These are phyloP conservation scores for Pegea sp. DNA, from an alignment of 23 tunicate genomes.

Conservation along the genomic window DNA sequence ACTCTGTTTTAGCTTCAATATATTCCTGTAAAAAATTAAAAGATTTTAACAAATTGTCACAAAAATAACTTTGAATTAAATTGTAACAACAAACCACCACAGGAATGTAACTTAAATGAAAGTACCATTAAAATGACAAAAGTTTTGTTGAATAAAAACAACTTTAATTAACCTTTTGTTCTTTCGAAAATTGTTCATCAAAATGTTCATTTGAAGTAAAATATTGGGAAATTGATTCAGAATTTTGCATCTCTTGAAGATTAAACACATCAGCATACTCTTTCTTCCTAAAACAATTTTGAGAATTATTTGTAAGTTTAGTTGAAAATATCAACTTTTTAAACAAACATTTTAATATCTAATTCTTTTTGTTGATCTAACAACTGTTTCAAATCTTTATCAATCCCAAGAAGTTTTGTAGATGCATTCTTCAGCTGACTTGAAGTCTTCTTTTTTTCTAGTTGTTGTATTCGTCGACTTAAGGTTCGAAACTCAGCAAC, in stretches of 20 bases:
- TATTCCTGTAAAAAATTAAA: slow-evolving; percentile 27
- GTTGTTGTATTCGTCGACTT: not conserved
- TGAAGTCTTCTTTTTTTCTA: slow-evolving; percentile 1
- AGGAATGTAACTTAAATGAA: too few relatives aligned
- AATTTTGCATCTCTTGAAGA: not conserved
- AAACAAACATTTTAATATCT: not conserved
- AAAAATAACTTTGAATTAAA: too few relatives aligned
- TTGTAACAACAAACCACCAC: too few relatives aligned
- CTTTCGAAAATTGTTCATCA: slow-evolving; percentile 24
- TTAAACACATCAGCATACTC: not conserved
- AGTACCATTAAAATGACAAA: too few relatives aligned
- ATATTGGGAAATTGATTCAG: slow-evolving; percentile 6
- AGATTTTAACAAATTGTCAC: too few relatives aligned
- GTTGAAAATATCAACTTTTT: too few relatives aligned
- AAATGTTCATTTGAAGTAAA: slow-evolving; percentile 13
- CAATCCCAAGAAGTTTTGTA: not conserved
- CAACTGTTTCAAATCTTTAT: not conserved
- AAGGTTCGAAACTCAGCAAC: not conserved
- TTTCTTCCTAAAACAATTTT: not conserved
- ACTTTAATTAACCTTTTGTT: slow-evolving; percentile 46
- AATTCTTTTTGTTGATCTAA: not conserved
- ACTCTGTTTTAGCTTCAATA: slow-evolving; percentile 23
- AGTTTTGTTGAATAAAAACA: too few relatives aligned
- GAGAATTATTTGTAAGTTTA: too few relatives aligned
- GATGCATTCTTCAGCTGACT: not conserved